A percentile compares a stretch with the other conserved stretches of the same genome.
phyloP scores from a whole-genome alignment of 2,797 vertebrate species.

The Perodicticus potto region DNA sequence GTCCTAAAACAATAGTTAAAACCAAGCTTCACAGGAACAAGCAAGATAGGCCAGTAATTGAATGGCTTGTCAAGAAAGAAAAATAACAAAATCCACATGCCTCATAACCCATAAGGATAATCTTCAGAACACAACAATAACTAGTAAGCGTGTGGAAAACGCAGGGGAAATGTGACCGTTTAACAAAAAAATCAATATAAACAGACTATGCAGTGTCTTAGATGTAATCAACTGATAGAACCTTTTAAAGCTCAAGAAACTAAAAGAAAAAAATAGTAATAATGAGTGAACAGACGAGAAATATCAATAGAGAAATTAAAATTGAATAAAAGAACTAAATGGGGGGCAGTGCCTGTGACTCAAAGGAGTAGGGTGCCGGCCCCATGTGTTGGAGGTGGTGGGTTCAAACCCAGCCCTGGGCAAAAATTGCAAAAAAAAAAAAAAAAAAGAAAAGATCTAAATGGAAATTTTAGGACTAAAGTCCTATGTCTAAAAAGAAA shows the following conservation, averaged over 20 bases:
- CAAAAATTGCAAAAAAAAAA: too few species aligned
- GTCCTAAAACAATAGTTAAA: not conserved
- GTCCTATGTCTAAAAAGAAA: not conserved
- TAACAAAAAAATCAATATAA: not conserved
- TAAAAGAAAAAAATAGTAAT: not conserved
- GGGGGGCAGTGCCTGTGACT: too few species aligned
- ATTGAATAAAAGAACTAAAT: not conserved
- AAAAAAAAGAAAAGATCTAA: not conserved
- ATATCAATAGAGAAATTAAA: not conserved
- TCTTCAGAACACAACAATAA: not conserved
- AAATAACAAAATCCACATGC: not conserved
- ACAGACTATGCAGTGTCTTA: not conserved
- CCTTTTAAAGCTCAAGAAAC: not conserved
- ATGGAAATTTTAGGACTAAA: not conserved
- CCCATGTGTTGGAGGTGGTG: too few species aligned
- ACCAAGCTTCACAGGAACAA: not conserved
- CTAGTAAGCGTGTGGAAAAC: not conserved
- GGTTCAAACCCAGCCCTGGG: too few species aligned
- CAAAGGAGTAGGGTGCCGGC: too few species aligned
- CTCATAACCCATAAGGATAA: not conserved
- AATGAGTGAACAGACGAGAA: not conserved
- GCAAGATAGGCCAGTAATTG: not conserved
- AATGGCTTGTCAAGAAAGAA: not conserved
- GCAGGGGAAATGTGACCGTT: not conserved
- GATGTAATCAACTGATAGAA: not conserved